Evolutionary conservation across 2,797 vertebrate species (phyloP), one percentile per base, ranked within the genome.

Genomic region (Taeniopygia guttata): DNA sequence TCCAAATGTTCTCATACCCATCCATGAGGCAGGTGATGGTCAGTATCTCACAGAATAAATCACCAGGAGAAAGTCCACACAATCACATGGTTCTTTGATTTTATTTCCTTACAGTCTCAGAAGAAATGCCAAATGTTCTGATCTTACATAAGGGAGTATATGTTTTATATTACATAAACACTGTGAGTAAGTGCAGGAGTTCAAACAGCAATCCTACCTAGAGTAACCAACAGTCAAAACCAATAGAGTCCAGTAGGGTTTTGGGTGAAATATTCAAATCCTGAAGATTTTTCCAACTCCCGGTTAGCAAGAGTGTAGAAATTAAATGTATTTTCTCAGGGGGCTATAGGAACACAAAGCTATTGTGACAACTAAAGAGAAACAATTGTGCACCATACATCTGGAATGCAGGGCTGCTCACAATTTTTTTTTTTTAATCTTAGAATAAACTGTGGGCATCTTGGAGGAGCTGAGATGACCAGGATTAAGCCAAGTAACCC

Each of bases 141-240:
- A 36, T 38, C 45, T 84, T 30, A 51, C 2, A 0, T 56, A 55
- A 66, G 14, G 26, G 26, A 63, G 17, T 26, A n/a, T 5, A 27
- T 1, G 1, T 16, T 84, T 56, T 59, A 43, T 48, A 70, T 4
- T 9, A 16, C 1, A 0, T 0, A 2, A 82, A 38, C 21, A 13
- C 3, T 16, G 7, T 1, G 2, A 83, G 38, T 19, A 55, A 63
- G 55, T 79, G 8, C 32, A 25, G 63, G 23, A 69, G 42, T 56
- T 34, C 22, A 70, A 60, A 4, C 36, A 42, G 19, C 6, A 76
- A 66, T 56, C n/a, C 36, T 67, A 23, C 20, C 46, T 29, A 34
- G 52, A 49, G 40, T 54, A 67, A 34, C 27, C 34, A 83, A 13
- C 42, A 49, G 45, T 20, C 52, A 64, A 74, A 94, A 48, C 2